Evolutionary conservation across 2,113 vertebrate species (phyloP).

Genomic region (Petrocephalus zakoni): DNA sequence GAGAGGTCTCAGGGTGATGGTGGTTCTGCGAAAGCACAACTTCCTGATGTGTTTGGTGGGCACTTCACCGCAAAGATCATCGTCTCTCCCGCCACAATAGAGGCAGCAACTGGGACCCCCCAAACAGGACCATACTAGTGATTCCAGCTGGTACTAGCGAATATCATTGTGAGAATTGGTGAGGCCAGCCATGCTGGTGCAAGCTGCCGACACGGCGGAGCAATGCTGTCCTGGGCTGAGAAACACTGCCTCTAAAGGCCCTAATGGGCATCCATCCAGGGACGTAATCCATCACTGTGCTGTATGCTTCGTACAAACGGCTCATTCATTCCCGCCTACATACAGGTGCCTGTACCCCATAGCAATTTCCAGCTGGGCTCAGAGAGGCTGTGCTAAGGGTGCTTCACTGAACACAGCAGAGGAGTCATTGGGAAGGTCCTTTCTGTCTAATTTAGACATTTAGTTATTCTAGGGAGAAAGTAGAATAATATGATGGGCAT

Average conservation of each 20-base stretch:
- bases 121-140: background rate
- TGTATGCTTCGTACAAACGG: background rate
- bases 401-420: background rate
- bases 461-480: background rate
- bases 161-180: background rate
- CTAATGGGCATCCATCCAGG: background rate
- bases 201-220: background rate
- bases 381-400: background rate
- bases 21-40: background rate
- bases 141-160: background rate
- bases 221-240: background rate
- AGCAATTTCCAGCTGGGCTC: background rate
- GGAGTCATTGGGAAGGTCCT: background rate
- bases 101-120: background rate
- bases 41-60: background rate
- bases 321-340: background rate
- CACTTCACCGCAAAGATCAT: background rate
- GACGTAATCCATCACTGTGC: background rate
- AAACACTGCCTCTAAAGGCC: background rate
- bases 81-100: background rate
- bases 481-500: background rate
- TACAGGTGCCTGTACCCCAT: background rate
- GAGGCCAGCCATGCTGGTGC: background rate
- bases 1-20: background rate
- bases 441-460: background rate